Percentiles rank a stretch among this genome's conserved stretches.
Evolutionary conservation across 30 jellyfish, hydroid and myxozoan genomes (phyloP).

Genomic region (Aurelia coerulea): DNA sequence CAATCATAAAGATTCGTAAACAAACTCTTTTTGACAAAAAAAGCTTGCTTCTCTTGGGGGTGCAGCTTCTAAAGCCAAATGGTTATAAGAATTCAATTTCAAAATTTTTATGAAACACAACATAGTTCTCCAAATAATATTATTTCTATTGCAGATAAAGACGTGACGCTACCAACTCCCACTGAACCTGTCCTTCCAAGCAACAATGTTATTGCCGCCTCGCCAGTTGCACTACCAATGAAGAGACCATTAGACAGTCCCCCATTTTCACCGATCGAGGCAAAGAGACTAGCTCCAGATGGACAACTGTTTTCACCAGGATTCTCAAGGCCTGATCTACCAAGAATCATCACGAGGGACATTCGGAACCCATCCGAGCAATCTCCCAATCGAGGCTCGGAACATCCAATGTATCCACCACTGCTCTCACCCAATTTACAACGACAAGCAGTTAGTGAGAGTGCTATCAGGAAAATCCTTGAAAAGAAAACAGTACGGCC

Average conservation of each 20-base stretch:
- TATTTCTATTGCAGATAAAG: too few species aligned
- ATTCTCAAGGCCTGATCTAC: constrained; percentile 82
- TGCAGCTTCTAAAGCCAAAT: too few species aligned
- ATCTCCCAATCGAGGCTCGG: not conserved
- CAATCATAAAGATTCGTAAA: too few species aligned
- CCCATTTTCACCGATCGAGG: constrained; percentile 80
- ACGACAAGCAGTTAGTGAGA: not conserved
- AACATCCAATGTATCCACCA: constrained; percentile 2
- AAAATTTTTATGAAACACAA: too few species aligned
- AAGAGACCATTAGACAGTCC: constrained; percentile 77
- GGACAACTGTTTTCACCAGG: constrained; percentile 56
- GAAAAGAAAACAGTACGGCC: not conserved
- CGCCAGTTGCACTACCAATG: constrained; percentile 2
- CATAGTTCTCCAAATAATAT: too few species aligned
- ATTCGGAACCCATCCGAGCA: constrained; percentile 43
- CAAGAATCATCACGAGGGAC: constrained; percentile 71
- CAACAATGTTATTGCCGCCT: not conserved
- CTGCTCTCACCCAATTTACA: too few species aligned
- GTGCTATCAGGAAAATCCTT: not conserved
- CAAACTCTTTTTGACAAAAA: too few species aligned
- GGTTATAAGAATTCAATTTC: too few species aligned
- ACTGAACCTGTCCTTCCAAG: too few species aligned
- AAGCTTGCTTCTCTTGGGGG: too few species aligned
- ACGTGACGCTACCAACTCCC: too few species aligned
- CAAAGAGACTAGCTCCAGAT: constrained; percentile 51